Base-by-base conservation (phyloP, 2,797 vertebrate genomes). In the Sebastes minor region DNA sequence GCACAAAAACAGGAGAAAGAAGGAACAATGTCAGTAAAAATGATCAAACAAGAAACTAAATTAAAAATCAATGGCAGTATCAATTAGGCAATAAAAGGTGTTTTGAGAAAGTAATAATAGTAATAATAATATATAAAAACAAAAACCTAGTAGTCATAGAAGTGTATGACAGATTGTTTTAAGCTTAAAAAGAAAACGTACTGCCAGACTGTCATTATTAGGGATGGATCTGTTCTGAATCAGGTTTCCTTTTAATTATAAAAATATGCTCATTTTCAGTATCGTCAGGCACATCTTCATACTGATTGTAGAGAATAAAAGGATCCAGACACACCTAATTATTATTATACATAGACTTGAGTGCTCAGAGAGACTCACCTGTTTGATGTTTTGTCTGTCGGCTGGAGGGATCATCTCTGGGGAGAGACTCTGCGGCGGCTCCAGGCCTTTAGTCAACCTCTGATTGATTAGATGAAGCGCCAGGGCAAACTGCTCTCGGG, bases 391-490 rank as follows among this genome's bases (percentile, higher is more conserved):
- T 35, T 93, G 92, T 73, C 96, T 97, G 89, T 99, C 98, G 30
- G 97, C 97, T 20, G 98, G 98, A 81, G 99, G 99, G 73, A 99
- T 96, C 99, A 99, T 99, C 74, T 99, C 99, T 13, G 96, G 92
- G 74, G 96, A 92, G 72, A 99, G 97, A 82, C 81, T 94, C 81
- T 98, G 98, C 65, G 99, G 99, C 79, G 98, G 99, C 60, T 99
- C 98, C 75, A 96, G 87, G 76, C 98, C 98, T 91, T 97, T 99
- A 16, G 93, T 94, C 88, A 99, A 91, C 91, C 98, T 99, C 92
- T 98, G 97, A 94, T 97, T 99, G 92, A 99, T 99, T 86, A 99
- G 96, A 94, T 99, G 94, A 82, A 99, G 97, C 6, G 99, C 98
- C 94, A 99, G 94, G 22, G 98, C 97, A 95, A 99, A 99, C 89